Base-by-base conservation (phyloP, 2,888 invertebrate genomes). In the Oeneis ivallda region DNA sequence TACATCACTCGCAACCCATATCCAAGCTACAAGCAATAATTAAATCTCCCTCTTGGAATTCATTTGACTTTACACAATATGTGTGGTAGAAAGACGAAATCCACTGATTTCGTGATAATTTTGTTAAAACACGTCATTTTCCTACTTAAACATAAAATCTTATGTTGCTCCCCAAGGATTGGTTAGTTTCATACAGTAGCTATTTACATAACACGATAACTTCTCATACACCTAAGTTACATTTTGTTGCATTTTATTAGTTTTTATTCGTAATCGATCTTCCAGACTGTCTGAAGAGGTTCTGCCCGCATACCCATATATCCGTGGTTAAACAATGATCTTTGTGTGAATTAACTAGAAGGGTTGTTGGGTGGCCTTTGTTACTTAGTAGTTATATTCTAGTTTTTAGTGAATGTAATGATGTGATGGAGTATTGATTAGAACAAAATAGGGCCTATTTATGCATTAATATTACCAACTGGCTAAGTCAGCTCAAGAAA, bases 21-120 rank as follows among this genome's bases (percentile, higher is more conserved):
- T n/a, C n/a, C n/a, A n/a, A 41, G 9, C 70, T 69, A 62, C 59
- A 69, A 74, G 73, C 71, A 71, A 72, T 74, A 69, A 76, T 79
- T 71, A 72, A 76, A 74, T 69, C 71, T 69, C 47, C 67, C 72
- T 69, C 13, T 32, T 11, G 15, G 10, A 5, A 32, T 32, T 58
- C 6, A 2, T 26, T n/a, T 41, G 1, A 56, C 39, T 54, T 54
- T 1, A 11, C 39, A 54, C 39, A 41, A 7, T 19, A 13, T 41
- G 8, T 53, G n/a, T 8, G n/a, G n/a, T n/a, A n/a, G n/a, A n/a
- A n/a, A n/a, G n/a, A n/a, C n/a, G n/a, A n/a, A n/a, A n/a, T n/a
- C n/a, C n/a, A n/a, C 26, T 26, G 26, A 26, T 26, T 26, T 26
- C 26, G 5, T 26, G 26, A 1, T 26, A 26, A 26, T 19, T 26